Percentiles rank a stretch among this genome's conserved stretches.
Evolutionary conservation across 2,888 invertebrate genomes (phyloP).

Genomic region (Netelia fuscicornis): DNA sequence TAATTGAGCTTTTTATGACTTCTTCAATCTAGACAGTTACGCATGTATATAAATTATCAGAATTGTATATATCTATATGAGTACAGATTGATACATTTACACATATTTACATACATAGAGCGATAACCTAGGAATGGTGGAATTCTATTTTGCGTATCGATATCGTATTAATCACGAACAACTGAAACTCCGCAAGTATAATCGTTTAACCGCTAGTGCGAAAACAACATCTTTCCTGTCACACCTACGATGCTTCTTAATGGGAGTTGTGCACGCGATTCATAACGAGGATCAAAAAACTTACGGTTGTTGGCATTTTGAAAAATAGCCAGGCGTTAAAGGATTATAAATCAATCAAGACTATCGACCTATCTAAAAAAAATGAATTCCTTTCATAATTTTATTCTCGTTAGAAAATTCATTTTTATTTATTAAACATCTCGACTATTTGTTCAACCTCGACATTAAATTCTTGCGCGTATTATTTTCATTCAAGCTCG

Average conservation of each 20-base stretch:
- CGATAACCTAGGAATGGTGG: conserved; percentile 40
- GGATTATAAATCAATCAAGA: no score
- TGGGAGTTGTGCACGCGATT: conserved; percentile 36
- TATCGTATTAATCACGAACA: conserved; percentile 21
- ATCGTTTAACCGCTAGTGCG: conserved; percentile 26
- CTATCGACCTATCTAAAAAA: no score
- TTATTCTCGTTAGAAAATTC: not conserved
- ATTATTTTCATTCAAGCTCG: not conserved
- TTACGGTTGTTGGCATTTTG: conserved; percentile 11
- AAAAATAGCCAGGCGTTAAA: not conserved
- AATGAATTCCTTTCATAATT: no score
- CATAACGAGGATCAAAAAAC: conserved; percentile 19
- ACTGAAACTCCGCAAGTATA: conserved; percentile 1
- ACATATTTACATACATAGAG: not conserved
- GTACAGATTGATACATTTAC: no score
- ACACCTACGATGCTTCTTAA: conserved; percentile 52
- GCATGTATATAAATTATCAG: no score
- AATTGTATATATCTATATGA: no score
- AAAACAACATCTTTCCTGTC: conserved; percentile 36
- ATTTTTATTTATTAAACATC: not conserved
- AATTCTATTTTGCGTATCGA: conserved; percentile 30
- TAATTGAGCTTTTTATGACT: no score
- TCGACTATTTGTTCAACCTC: no score
- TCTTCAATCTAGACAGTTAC: no score
- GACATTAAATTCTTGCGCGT: no score